A percentile compares a stretch with the other conserved stretches of the same genome.
Conservation (phyloP, 2,888 invertebrate genomes). For the Ormyrus thymus region DNA sequence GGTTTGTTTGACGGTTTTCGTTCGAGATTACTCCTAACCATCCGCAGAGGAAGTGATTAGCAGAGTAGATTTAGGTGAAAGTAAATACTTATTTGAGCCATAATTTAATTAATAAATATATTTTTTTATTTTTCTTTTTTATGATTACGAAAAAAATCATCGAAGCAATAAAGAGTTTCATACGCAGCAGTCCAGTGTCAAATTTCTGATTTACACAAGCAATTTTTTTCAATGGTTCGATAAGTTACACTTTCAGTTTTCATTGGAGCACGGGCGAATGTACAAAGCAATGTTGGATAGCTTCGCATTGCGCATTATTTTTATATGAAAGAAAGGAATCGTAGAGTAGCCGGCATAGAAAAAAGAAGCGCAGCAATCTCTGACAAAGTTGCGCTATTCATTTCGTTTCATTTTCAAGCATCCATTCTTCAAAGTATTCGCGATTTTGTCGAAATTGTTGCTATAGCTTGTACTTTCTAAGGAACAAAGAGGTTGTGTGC, state of each 20-base stretch:
- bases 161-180: constrained; percentile 36
- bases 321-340: constrained; percentile 67
- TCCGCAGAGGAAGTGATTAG: constrained; percentile 34
- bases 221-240: constrained; percentile 46
- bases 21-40: constrained; percentile 28
- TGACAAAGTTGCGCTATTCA: constrained; percentile 52
- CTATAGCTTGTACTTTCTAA: constrained; percentile 62
- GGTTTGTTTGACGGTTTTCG: constrained; percentile 25
- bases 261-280: constrained; percentile 75
- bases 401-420: constrained; percentile 41
- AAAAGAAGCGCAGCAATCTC: constrained; percentile 59
- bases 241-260: constrained; percentile 61
- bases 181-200: constrained; percentile 40
- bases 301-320: constrained; percentile 74
- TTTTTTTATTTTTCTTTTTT: constrained; percentile 22
- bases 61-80: constrained; percentile 50
- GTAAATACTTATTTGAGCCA: constrained; percentile 52
- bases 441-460: constrained; percentile 59
- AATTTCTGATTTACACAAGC: constrained; percentile 17
- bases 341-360: constrained; percentile 49
- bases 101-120: constrained; percentile 18
- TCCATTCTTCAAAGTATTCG: constrained; percentile 39
- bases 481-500: constrained; percentile 67
- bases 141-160: constrained; percentile 18
- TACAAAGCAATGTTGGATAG: constrained; percentile 74